These are phyloP conservation scores for Merodon equestris DNA, from an alignment of 2,888 invertebrate species.

Conservation along the genomic window DNA sequence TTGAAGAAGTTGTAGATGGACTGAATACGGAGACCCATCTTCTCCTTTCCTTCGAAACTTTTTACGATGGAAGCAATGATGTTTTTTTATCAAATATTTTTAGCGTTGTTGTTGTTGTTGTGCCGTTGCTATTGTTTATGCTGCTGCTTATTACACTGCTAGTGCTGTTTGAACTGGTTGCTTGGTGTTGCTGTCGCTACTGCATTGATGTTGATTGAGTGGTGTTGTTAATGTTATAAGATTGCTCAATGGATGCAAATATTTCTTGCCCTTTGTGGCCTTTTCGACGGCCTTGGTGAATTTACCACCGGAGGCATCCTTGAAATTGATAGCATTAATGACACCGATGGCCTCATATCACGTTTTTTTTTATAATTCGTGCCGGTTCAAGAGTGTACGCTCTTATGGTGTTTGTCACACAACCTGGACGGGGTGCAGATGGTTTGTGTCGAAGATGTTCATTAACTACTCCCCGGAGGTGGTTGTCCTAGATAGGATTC, in stretches of 20 bases:
- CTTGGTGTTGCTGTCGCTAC: conserved; percentile 56
- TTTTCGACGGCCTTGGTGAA: conserved; percentile 99
- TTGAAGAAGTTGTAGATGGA: conserved; percentile 69
- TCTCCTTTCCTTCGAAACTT: conserved; percentile 91
- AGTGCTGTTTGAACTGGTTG: conserved; percentile 46
- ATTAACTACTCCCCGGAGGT: too few species aligned
- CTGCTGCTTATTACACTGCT: conserved; percentile 55
- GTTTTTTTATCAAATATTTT: conserved; percentile 78
- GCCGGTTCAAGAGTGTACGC: too few species aligned
- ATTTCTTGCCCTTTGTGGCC: conserved; percentile 96
- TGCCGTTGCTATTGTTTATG: conserved; percentile 78
- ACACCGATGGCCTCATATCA: conserved; percentile 99
- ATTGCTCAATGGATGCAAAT: conserved; percentile 80
- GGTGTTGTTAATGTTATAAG: conserved; percentile 9
- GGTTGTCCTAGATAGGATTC: too few species aligned
- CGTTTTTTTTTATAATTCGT: too few species aligned
- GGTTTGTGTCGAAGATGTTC: too few species aligned
- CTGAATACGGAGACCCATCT: conserved; percentile 75
- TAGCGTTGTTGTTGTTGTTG: conserved; percentile 71
- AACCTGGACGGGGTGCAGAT: too few species aligned
- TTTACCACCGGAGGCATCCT: conserved; percentile 93
- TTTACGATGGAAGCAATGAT: conserved; percentile 92
- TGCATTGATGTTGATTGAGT: conserved; percentile 68
- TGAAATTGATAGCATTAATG: conserved; percentile 95
- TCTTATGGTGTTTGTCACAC: too few species aligned